Evolutionary conservation across 2,888 invertebrate species (phyloP).

Genomic region (Spodoptera littoralis): DNA sequence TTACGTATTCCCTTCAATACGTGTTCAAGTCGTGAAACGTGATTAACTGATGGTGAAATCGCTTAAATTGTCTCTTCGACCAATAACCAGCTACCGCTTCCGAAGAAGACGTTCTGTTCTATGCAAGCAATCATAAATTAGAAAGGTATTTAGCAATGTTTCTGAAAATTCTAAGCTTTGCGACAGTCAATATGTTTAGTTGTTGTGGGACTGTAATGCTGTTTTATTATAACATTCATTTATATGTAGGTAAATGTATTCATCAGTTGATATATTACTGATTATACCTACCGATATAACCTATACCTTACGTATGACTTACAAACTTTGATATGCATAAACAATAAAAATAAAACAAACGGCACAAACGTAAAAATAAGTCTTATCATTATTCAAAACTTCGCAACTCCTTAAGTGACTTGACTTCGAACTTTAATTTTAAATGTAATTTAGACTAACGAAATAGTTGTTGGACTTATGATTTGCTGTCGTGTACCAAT

Average conservation of each 20-base stretch:
- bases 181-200: no score
- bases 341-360: no score
- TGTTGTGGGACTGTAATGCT: no score
- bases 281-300: background rate
- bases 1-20: slow-evolving; percentile 45
- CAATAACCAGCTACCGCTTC: slow-evolving; percentile 32
- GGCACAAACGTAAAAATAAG: no score
- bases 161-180: background rate
- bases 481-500: slow-evolving; percentile 5
- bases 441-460: slow-evolving; percentile 33
- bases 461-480: slow-evolving; percentile 32
- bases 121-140: slow-evolving; percentile 31
- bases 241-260: no score
- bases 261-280: background rate
- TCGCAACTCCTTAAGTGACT: slow-evolving; percentile 22
- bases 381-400: slow-evolving; percentile 20
- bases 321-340: no score
- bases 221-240: no score
- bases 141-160: slow-evolving; percentile 23
- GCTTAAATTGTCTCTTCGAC: slow-evolving; percentile 53
- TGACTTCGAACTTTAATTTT: slow-evolving; percentile 27
- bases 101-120: slow-evolving; percentile 7
- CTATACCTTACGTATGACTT: no score
- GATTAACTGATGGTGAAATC: slow-evolving; percentile 59
- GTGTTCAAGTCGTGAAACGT: slow-evolving; percentile 48